A percentile compares a stretch with the other conserved stretches of the same genome.
Evolutionary conservation across 2,113 vertebrate species (phyloP).

Genomic region (Onychostruthus taczanowskii): DNA sequence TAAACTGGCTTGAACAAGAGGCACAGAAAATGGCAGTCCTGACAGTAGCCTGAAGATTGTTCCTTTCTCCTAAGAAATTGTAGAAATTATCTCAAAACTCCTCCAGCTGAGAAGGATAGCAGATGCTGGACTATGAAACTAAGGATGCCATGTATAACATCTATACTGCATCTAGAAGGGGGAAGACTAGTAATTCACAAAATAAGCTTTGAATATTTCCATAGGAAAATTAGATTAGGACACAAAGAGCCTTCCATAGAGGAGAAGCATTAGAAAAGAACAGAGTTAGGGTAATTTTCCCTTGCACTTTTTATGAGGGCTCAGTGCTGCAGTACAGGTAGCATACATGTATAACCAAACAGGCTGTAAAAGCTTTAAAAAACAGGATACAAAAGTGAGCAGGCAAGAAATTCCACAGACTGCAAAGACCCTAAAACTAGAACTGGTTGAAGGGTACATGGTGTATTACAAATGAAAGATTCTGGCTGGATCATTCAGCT

Average conservation of each 20-base stretch:
- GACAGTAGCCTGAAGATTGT: constrained; percentile 4
- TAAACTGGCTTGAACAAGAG: neutral
- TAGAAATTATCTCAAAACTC: neutral
- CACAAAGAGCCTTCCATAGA: neutral
- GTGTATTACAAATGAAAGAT: neutral
- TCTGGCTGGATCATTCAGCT: neutral
- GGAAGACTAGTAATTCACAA: neutral
- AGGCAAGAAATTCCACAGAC: neutral
- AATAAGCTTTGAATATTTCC: neutral
- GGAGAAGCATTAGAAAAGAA: neutral
- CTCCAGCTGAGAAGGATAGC: neutral
- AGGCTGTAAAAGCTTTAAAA: neutral
- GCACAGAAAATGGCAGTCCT: neutral
- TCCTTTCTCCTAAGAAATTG: neutral
- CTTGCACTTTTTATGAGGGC: neutral
- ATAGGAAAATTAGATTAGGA: neutral
- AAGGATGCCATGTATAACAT: neutral
- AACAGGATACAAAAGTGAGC: neutral
- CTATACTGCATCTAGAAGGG: neutral
- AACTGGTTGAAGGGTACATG: neutral
- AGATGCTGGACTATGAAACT: neutral
- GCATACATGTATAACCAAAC: neutral
- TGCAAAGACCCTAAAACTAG: neutral
- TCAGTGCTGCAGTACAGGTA: neutral
- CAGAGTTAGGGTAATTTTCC: neutral